Conservation (phyloP, 2,888 invertebrate genomes). For the Plusia festucae region DNA sequence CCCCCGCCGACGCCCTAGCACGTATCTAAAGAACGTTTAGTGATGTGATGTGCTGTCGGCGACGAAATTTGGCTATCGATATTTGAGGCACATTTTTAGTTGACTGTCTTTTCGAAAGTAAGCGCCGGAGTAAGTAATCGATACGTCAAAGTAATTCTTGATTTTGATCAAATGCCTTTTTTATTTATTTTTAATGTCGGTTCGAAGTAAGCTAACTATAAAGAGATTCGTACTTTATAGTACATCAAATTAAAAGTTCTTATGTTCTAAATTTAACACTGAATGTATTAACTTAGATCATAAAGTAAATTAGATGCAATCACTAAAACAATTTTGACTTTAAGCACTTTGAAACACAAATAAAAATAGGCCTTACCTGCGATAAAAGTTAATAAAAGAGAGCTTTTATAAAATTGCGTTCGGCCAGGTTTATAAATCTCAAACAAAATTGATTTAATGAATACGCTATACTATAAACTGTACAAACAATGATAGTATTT, state of each 20-base stretch:
- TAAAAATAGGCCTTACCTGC: background rate
- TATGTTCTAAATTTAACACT: background rate
- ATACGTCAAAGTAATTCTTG: background rate
- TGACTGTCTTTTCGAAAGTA: too few relatives aligned
- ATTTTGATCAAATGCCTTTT: too few relatives aligned
- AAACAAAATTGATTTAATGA: background rate
- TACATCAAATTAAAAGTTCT: background rate
- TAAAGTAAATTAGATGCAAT: constrained; percentile 5
- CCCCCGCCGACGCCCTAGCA: constrained; percentile 68
- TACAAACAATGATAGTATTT: too few relatives aligned
- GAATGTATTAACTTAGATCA: background rate
- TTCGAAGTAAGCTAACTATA: too few relatives aligned
- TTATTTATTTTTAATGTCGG: too few relatives aligned
- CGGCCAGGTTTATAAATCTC: background rate
- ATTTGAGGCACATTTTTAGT: too few relatives aligned
- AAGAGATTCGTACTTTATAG: too few relatives aligned
- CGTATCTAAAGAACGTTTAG: constrained; percentile 73
- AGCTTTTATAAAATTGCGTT: background rate
- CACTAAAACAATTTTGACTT: background rate
- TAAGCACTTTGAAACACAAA: background rate
- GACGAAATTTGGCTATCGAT: constrained; percentile 36
- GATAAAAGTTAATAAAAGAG: background rate
- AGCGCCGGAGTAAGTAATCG: background rate
- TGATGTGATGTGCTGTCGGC: constrained; percentile 59
- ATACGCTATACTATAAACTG: too few relatives aligned